These are phyloP conservation scores for Glossosoma conforme DNA, from an alignment of 1,140 invertebrate species.

Conservation along the genomic window DNA sequence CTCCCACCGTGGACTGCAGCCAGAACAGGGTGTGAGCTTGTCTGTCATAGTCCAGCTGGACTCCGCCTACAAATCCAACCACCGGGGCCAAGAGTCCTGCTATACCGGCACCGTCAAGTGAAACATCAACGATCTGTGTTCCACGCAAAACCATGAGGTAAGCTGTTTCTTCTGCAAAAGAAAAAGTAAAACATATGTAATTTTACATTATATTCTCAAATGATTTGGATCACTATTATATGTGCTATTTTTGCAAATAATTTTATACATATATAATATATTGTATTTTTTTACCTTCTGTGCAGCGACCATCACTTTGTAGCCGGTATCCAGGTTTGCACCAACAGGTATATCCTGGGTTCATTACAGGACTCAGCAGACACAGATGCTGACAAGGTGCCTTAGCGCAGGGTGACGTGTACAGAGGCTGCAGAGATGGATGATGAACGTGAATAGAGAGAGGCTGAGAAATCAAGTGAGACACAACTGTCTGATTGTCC, in stretches of 20 bases:
- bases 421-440: constrained; percentile 84
- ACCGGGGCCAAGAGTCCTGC: constrained; percentile 81
- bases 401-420: constrained; percentile 75
- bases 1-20: constrained; percentile 70
- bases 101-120: constrained; percentile 67
- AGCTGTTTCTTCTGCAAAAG: constrained; percentile 68
- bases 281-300: constrained; percentile 58
- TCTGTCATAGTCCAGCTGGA: constrained; percentile 88
- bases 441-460: constrained; percentile 93
- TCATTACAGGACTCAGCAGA: constrained; percentile 69
- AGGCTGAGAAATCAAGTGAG: constrained; percentile 90
- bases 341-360: constrained; percentile 77
- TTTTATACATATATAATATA: too few relatives aligned
- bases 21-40: constrained; percentile 78
- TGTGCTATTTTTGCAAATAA: too few relatives aligned
- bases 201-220: too few relatives aligned
- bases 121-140: constrained; percentile 81
- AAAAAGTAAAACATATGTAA: too few relatives aligned
- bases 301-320: constrained; percentile 64
- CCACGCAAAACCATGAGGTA: constrained; percentile 90
- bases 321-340: constrained; percentile 85
- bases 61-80: constrained; percentile 84
- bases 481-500: constrained; percentile 86
- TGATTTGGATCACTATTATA: too few relatives aligned
- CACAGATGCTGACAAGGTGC: constrained; percentile 87